Evolutionary conservation across 2,888 invertebrate genomes (phyloP).

Genomic region (Galerucella pusilla): DNA sequence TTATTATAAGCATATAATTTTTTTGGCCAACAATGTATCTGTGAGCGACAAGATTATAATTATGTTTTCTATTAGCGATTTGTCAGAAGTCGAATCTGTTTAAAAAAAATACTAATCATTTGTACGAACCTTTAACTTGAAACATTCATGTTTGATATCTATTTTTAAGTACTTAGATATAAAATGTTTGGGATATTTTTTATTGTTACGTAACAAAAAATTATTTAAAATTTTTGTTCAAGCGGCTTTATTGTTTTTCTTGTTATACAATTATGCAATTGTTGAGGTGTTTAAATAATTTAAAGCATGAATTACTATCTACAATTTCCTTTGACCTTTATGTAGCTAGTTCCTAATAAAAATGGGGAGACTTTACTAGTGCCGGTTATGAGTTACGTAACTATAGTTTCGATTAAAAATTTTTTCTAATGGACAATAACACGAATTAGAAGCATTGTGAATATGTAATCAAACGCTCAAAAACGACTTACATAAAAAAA

Average conservation of each 20-base stretch:
- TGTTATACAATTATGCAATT: too few species aligned
- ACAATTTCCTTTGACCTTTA: slow-evolving; percentile 19
- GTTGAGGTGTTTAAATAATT: slow-evolving; percentile 1
- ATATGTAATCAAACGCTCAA: background rate
- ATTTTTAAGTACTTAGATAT: background rate
- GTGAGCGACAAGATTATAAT: background rate
- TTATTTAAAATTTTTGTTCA: too few species aligned
- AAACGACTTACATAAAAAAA: background rate
- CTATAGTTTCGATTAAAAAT: slow-evolving; percentile 29
- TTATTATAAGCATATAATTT: background rate
- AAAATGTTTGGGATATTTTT: background rate
- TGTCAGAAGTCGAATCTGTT: background rate
- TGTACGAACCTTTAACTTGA: background rate
- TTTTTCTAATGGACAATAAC: background rate
- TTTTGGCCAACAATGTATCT: background rate
- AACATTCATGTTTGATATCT: background rate
- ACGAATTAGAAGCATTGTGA: background rate
- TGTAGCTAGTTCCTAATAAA: slow-evolving; percentile 26
- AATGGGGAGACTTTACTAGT: slow-evolving; percentile 31
- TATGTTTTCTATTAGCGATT: background rate
- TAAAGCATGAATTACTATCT: slow-evolving; percentile 13
- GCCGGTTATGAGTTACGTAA: slow-evolving; percentile 37
- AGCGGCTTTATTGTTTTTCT: too few species aligned
- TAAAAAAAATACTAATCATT: background rate
- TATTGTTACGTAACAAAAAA: too few species aligned